Percentiles rank a stretch among this genome's conserved stretches.
Evolutionary conservation across 2,113 vertebrate species (phyloP).

Genomic region (Muntiacus muntjak): DNA sequence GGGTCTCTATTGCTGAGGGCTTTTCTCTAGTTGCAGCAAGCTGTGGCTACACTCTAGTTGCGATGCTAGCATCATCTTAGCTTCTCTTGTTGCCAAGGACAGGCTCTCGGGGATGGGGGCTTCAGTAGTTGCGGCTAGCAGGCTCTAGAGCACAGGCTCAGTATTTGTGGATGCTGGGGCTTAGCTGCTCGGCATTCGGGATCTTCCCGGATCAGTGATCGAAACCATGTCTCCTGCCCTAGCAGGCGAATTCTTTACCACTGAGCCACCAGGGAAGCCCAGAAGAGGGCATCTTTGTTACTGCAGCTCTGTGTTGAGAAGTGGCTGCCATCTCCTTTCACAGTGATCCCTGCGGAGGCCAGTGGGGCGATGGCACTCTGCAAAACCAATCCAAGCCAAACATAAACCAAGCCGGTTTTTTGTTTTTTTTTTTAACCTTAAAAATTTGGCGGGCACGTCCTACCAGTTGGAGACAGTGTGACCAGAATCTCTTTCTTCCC

Average conservation of each 20-base stretch:
- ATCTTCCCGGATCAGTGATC: background rate
- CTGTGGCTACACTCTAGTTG: background rate
- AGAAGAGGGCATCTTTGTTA: background rate
- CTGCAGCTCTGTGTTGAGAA: background rate
- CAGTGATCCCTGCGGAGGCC: fast-evolving
- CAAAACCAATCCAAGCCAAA: background rate
- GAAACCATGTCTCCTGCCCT: background rate
- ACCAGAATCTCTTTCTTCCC: background rate
- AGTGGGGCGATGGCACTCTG: fast-evolving
- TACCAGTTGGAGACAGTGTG: fast-evolving
- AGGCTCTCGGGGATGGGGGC: background rate
- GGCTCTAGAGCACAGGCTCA: background rate
- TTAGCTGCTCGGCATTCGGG: background rate
- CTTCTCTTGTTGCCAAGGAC: background rate
- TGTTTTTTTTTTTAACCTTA: background rate
- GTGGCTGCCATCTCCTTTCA: background rate
- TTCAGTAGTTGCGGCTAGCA: background rate
- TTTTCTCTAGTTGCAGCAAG: background rate
- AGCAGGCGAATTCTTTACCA: background rate
- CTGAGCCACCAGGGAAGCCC: background rate
- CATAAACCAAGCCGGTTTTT: background rate
- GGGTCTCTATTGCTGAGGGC: background rate
- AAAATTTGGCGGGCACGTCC: fast-evolving
- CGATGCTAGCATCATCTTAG: fast-evolving
- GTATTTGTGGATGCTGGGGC: background rate